Conservation (phyloP, 2,888 invertebrate genomes). For the Odontocerum albicorne region DNA sequence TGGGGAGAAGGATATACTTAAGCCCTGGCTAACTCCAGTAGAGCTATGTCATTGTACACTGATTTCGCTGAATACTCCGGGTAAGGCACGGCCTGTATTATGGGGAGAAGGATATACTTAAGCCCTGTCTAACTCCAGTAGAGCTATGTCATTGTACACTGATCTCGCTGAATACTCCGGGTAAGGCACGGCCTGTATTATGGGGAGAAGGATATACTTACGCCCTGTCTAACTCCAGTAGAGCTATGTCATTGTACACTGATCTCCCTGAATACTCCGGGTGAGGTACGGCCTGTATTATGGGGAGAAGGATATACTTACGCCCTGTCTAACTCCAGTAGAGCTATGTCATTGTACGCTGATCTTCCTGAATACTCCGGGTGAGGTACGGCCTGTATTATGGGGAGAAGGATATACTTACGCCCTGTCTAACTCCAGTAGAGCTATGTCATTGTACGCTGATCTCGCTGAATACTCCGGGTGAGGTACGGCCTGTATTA, state of each 20-base stretch:
- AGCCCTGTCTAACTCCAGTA: no score
- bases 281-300: slow-evolving; percentile 50
- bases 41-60: slow-evolving; percentile 67
- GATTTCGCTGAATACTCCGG: slow-evolving; percentile 48
- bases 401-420: no score
- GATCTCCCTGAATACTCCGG: slow-evolving; percentile 48
- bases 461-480: no score
- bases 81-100: slow-evolving; percentile 50
- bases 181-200: no score
- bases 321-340: slow-evolving; percentile 45
- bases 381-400: slow-evolving; percentile 50
- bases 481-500: no score
- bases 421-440: no score
- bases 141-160: no score
- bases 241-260: slow-evolving; percentile 67
- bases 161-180: no score
- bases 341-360: slow-evolving; percentile 67
- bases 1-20: no score
- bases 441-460: no score
- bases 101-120: no score
- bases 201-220: slow-evolving; percentile 2
- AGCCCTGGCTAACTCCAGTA: slow-evolving; percentile 45
- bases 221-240: slow-evolving; percentile 45
- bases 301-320: slow-evolving; percentile 2
- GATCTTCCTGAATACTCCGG: slow-evolving; percentile 48